A percentile compares a stretch with the other conserved stretches of the same genome.
Conservation (phyloP, 2,113 vertebrate species). For the Dasyprocta punctata region DNA sequence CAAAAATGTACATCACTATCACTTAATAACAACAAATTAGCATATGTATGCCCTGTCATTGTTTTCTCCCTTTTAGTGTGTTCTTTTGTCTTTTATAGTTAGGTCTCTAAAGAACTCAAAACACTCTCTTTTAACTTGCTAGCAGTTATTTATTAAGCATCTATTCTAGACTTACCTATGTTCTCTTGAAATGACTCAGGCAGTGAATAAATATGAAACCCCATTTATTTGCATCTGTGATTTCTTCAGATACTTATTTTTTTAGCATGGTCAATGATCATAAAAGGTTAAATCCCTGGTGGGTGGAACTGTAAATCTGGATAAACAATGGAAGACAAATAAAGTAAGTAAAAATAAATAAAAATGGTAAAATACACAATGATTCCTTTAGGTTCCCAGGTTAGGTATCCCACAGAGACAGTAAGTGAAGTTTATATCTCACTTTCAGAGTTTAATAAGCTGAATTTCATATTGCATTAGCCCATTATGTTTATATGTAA, state of each 20-base stretch:
- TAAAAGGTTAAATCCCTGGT: constrained; percentile 65
- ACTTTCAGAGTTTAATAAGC: constrained; percentile 59
- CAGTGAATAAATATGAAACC: constrained; percentile 63
- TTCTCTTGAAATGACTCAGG: constrained; percentile 46
- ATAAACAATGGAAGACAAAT: constrained; percentile 61
- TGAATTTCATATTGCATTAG: constrained; percentile 55
- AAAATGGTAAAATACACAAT: constrained; percentile 66
- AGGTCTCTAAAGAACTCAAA: constrained; percentile 30
- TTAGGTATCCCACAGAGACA: constrained; percentile 60
- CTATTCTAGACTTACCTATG: neutral
- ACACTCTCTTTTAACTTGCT: neutral
- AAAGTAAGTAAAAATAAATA: constrained; percentile 61
- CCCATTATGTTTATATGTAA: constrained; percentile 47
- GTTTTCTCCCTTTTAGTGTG: constrained; percentile 8
- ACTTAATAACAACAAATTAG: constrained; percentile 42
- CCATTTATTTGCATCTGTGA: constrained; percentile 66
- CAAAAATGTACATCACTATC: neutral
- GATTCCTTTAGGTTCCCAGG: constrained; percentile 39
- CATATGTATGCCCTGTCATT: neutral
- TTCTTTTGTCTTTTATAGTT: constrained; percentile 36
- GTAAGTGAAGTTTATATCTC: constrained; percentile 62
- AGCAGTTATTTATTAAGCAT: constrained; percentile 58
- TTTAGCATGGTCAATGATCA: constrained; percentile 66
- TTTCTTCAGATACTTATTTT: constrained; percentile 69
- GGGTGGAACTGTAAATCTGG: constrained; percentile 67